A percentile compares a stretch with the other conserved stretches of the same genome.
Conservation (phyloP, 2,888 invertebrate genomes). For the Dendrolimus houi region DNA sequence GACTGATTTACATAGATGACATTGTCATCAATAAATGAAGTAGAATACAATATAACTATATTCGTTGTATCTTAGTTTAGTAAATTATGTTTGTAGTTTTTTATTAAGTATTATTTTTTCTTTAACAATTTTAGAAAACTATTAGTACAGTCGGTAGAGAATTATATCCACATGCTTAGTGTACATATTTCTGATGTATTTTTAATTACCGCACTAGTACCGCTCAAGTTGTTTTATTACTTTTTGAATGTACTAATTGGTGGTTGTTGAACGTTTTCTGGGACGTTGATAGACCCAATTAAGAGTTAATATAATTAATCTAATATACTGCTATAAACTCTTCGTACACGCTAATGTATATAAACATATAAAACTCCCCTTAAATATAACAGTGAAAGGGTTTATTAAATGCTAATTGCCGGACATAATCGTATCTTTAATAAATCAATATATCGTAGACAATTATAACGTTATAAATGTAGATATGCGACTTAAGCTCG, state of each 20-base stretch:
- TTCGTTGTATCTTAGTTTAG: too few species aligned
- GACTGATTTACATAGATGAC: too few species aligned
- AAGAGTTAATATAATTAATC: not conserved
- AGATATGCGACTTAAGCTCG: not conserved
- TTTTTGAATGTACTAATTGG: not conserved
- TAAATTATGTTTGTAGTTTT: too few species aligned
- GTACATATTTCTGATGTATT: not conserved
- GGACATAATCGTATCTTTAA: not conserved
- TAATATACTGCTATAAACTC: not conserved
- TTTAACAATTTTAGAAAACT: too few species aligned
- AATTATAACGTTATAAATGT: not conserved
- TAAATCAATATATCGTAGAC: not conserved
- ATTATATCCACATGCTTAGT: too few species aligned
- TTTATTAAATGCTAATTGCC: not conserved
- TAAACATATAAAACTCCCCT: not conserved
- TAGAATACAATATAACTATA: too few species aligned
- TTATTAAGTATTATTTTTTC: too few species aligned
- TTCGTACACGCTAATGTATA: not conserved
- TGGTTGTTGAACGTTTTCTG: not conserved
- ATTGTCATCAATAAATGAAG: too few species aligned
- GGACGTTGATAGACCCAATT: not conserved
- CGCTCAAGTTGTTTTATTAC: not conserved
- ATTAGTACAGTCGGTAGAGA: too few species aligned
- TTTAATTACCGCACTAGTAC: not conserved
- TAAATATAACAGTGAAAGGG: not conserved